These are phyloP conservation scores for Rhadinocentrus ornatus DNA, from an alignment of 2,797 vertebrate species.

Conservation along the genomic window DNA sequence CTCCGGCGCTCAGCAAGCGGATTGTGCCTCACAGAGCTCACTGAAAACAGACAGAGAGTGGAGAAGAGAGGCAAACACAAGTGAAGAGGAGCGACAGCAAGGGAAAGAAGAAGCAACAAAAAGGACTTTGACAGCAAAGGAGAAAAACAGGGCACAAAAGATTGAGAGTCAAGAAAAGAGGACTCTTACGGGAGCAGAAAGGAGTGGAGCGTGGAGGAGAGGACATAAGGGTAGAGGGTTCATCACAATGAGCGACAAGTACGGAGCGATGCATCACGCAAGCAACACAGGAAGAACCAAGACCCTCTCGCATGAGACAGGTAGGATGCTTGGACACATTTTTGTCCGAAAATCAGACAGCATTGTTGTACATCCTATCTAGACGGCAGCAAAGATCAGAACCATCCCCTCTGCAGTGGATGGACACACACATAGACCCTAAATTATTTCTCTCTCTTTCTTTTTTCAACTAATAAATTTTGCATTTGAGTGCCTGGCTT, in stretches of 20 bases:
- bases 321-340: conserved; percentile 73
- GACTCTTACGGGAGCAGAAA: conserved; percentile 72
- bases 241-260: conserved; percentile 70
- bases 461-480: conserved; percentile 12
- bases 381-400: conserved; percentile 46
- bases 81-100: conserved; percentile 28
- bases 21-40: conserved; percentile 62
- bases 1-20: conserved; percentile 67
- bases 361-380: conserved; percentile 19
- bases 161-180: conserved; percentile 73
- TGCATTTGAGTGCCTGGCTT: conserved; percentile 11
- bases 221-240: conserved; percentile 73
- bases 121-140: conserved; percentile 53
- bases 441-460: conserved; percentile 29
- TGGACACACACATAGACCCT: conserved; percentile 14
- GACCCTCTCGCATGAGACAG: conserved; percentile 85
- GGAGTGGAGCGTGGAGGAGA: conserved; percentile 72
- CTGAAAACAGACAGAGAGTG: conserved; percentile 56
- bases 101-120: conserved; percentile 41
- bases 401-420: conserved; percentile 25
- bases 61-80: conserved; percentile 42
- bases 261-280: conserved; percentile 85
- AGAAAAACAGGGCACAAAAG: conserved; percentile 50
- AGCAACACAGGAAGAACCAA: conserved; percentile 83
- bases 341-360: conserved; percentile 37